Evolutionary conservation across 2,888 invertebrate species (phyloP).

Genomic region (Amphipoea oculea): DNA sequence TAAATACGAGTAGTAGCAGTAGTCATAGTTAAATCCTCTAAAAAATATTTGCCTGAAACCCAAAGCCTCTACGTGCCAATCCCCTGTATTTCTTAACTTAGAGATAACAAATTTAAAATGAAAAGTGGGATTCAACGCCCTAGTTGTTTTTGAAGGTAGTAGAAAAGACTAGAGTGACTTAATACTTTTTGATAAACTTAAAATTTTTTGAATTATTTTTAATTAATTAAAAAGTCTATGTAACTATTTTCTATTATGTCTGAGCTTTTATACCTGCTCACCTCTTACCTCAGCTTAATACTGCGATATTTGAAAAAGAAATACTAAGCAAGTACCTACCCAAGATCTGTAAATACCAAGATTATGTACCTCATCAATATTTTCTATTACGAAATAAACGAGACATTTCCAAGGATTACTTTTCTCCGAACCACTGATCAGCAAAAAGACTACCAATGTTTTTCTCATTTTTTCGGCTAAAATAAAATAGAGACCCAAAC

Average conservation of each 20-base stretch:
- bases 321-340: not conserved
- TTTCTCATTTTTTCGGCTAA: not conserved
- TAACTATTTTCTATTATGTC: not conserved
- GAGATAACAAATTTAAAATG: slow-evolving; percentile 38
- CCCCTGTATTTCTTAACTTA: slow-evolving; percentile 38
- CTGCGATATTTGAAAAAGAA: too few relatives aligned
- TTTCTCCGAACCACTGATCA: not conserved
- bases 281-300: too few relatives aligned
- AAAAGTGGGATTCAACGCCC: slow-evolving; percentile 30
- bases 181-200: slow-evolving; percentile 1
- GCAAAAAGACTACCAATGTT: not conserved
- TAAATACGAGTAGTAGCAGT: too few relatives aligned
- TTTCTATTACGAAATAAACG: not conserved
- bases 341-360: not conserved
- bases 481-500: slow-evolving; percentile 1
- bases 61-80: slow-evolving; percentile 21
- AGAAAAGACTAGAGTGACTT: not conserved
- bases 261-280: not conserved
- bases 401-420: not conserved
- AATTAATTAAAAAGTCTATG: not conserved
- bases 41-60: slow-evolving; percentile 30
- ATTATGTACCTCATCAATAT: not conserved
- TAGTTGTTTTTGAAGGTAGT: slow-evolving; percentile 20
- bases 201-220: not conserved
- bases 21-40: slow-evolving; percentile 8